Conservation (phyloP, 2,113 vertebrate genomes). For the Lonchura striata region DNA sequence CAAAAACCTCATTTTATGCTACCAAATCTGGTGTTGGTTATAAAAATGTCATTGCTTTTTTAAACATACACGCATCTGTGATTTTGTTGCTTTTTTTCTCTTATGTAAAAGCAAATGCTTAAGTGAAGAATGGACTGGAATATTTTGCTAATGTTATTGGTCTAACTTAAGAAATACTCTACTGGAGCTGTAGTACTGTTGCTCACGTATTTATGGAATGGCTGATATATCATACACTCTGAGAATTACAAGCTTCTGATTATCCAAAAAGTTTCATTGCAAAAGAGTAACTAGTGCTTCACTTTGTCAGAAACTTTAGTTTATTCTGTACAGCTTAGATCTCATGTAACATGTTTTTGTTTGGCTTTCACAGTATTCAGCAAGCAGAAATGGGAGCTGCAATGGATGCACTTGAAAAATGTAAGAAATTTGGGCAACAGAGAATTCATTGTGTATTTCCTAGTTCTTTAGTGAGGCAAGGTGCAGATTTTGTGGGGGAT, state of each 20-base stretch:
- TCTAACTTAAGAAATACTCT: background rate
- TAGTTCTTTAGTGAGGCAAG: background rate
- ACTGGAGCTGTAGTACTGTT: background rate
- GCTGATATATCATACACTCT: background rate
- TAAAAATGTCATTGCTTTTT: background rate
- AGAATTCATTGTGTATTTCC: background rate
- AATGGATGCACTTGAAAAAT: slow-evolving; percentile 98
- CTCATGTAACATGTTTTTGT: background rate
- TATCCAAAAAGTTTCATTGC: slow-evolving; percentile 2
- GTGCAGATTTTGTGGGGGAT: slow-evolving; percentile 4
- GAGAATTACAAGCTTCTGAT: background rate
- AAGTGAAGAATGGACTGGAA: background rate
- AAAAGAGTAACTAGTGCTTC: background rate
- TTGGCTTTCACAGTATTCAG: slow-evolving; percentile 86
- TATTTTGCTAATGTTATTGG: slow-evolving; percentile 5
- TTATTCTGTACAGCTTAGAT: background rate
- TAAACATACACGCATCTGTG: background rate
- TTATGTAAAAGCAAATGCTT: background rate
- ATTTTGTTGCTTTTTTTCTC: background rate
- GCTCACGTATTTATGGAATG: background rate
- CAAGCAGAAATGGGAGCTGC: slow-evolving; percentile 99
- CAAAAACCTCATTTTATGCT: background rate
- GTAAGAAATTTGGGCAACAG: slow-evolving; percentile 76
- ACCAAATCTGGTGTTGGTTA: background rate
- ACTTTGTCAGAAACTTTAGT: background rate